These are phyloP conservation scores for Corythornis cristatus DNA, from an alignment of 2,113 vertebrate species.

Conservation along the genomic window DNA sequence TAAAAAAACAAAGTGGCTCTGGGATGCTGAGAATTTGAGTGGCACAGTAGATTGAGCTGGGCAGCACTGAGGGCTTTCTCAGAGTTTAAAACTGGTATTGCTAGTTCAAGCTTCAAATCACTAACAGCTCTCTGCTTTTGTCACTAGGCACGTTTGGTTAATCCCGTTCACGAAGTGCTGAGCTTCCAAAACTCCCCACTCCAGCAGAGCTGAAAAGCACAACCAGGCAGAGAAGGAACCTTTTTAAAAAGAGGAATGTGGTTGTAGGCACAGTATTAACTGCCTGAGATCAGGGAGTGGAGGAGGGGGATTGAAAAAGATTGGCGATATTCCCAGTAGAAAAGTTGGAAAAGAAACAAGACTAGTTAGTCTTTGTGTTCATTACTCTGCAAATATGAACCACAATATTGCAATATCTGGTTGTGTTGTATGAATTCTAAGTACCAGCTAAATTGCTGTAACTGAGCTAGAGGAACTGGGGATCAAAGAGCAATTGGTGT, in stretches of 20 bases:
- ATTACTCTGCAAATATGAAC: not conserved
- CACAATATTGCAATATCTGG: not conserved
- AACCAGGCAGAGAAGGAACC: not conserved
- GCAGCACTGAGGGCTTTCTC: not conserved
- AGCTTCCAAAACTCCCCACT: not conserved
- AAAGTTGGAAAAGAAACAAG: conserved; percentile 5
- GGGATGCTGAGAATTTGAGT: not conserved
- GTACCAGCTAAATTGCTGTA: not conserved
- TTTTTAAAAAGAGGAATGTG: not conserved
- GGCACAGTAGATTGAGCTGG: not conserved
- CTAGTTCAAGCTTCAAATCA: conserved; percentile 17
- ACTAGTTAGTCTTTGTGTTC: conserved; percentile 9
- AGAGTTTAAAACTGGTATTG: not conserved
- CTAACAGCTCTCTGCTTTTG: not conserved
- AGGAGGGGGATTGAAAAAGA: not conserved
- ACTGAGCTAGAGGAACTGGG: not conserved
- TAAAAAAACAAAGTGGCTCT: not conserved
- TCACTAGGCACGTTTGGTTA: conserved; percentile 6
- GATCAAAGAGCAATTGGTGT: not conserved
- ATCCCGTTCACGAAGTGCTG: not conserved
- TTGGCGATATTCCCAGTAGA: conserved; percentile 31
- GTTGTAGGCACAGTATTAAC: conserved; percentile 8
- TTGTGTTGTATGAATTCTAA: not conserved
- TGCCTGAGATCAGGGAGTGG: conserved; percentile 24
- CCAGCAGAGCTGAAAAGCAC: not conserved